Percentiles rank a stretch among this genome's conserved stretches.
phyloP scores from a whole-genome alignment of 2,113 vertebrate species.

The Camelus dromedarius region DNA sequence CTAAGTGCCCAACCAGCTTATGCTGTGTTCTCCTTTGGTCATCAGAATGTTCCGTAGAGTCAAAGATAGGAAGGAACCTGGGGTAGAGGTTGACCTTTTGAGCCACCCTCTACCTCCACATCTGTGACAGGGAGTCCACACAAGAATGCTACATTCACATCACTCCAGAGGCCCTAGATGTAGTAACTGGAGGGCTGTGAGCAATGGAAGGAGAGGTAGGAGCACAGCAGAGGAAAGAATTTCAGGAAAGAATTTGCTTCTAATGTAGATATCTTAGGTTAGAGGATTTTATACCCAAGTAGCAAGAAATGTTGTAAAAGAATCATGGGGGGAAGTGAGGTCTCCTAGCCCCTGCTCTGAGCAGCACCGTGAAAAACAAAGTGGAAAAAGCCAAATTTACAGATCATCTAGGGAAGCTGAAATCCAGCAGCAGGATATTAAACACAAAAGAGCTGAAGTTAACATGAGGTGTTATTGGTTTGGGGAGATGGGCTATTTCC shows the following conservation, averaged over 20 bases:
- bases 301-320: slow-evolving; percentile 59
- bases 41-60: background rate
- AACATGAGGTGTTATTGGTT: slow-evolving; percentile 76
- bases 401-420: slow-evolving; percentile 62
- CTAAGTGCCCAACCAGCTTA: background rate
- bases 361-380: slow-evolving; percentile 59
- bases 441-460: slow-evolving; percentile 74
- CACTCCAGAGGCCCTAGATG: background rate
- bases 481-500: slow-evolving; percentile 76
- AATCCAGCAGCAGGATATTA: slow-evolving; percentile 70
- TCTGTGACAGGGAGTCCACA: background rate
- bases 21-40: background rate
- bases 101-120: background rate
- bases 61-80: background rate
- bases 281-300: slow-evolving; percentile 51
- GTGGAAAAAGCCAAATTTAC: slow-evolving; percentile 65
- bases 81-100: background rate
- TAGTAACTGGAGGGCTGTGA: background rate
- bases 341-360: slow-evolving; percentile 52
- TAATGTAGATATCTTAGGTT: slow-evolving; percentile 30
- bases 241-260: slow-evolving; percentile 5
- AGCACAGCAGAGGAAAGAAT: background rate
- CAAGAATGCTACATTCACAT: background rate
- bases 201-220: background rate
- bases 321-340: background rate